These are phyloP conservation scores for Engystomops pustulosus DNA, from an alignment of 2,113 vertebrate genomes.

Conservation along the genomic window DNA sequence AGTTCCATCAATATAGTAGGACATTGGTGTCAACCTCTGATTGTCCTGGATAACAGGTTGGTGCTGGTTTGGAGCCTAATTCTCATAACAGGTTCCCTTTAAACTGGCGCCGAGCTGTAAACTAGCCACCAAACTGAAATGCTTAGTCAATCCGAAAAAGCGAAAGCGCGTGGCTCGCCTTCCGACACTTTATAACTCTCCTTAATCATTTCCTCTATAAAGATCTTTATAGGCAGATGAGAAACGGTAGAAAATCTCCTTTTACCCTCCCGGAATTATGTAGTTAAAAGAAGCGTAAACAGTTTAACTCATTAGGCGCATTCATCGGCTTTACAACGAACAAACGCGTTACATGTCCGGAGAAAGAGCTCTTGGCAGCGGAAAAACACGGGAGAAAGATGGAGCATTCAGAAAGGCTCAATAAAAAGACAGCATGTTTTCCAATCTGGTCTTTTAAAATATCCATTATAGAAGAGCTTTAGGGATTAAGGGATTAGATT, in stretches of 20 bases:
- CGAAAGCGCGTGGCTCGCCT: too few species aligned
- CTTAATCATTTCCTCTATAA: conserved; percentile 28
- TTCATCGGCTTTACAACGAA: conserved; percentile 61
- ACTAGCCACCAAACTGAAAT: background rate
- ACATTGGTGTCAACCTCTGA: too few species aligned
- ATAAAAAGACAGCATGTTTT: conserved; percentile 68
- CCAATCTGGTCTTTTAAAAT: conserved; percentile 69
- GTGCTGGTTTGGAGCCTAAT: too few species aligned
- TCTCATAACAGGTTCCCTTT: background rate
- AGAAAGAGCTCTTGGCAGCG: conserved; percentile 48
- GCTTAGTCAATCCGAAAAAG: background rate
- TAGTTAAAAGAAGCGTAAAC: conserved; percentile 55
- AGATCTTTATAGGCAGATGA: conserved; percentile 44
- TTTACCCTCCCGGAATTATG: conserved; percentile 42
- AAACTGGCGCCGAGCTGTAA: background rate
- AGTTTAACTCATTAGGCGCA: conserved; percentile 55
- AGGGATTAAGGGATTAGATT: conserved; percentile 69
- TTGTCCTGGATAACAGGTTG: too few species aligned
- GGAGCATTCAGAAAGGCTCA: conserved; percentile 59
- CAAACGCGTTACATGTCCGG: background rate
- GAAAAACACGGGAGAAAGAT: background rate
- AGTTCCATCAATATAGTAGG: too few species aligned
- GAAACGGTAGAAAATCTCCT: conserved; percentile 2
- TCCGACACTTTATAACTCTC: background rate
- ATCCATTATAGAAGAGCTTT: conserved; percentile 71